phyloP scores from a whole-genome alignment of 2,888 invertebrate species.

The Acronicta aceris region DNA sequence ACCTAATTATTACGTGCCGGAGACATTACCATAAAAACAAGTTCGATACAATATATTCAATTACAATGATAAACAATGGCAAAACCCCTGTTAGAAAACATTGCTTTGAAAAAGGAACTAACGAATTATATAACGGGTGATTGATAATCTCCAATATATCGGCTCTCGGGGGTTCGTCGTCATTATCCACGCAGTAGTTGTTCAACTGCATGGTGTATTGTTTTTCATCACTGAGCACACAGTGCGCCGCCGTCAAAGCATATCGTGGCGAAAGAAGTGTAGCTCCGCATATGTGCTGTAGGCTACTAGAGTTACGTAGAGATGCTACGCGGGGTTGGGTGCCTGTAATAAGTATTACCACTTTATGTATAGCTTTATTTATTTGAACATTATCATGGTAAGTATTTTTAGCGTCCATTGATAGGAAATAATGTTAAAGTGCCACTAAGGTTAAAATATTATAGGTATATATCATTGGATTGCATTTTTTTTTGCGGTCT shows the following conservation, averaged over 20 bases:
- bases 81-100: too few relatives aligned
- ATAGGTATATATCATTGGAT: too few relatives aligned
- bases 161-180: conserved; percentile 55
- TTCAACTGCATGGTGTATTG: conserved; percentile 72
- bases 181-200: conserved; percentile 68
- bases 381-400: too few relatives aligned
- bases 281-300: conserved; percentile 77
- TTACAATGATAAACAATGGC: too few relatives aligned
- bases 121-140: conserved; percentile 76
- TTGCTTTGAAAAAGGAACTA: conserved; percentile 41
- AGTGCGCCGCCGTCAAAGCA: conserved; percentile 84
- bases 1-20: too few relatives aligned
- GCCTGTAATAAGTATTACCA: conserved; percentile 63
- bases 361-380: too few relatives aligned
- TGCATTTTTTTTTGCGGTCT: too few relatives aligned
- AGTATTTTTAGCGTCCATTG: too few relatives aligned
- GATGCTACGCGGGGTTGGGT: conserved; percentile 74
- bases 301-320: conserved; percentile 65
- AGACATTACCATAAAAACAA: too few relatives aligned
- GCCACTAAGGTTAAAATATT: too few relatives aligned
- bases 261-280: conserved; percentile 68
- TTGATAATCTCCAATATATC: conserved; percentile 68
- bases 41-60: too few relatives aligned
- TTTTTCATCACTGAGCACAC: conserved; percentile 61
- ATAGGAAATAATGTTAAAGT: too few relatives aligned